Percentiles rank a stretch among this genome's conserved stretches.
These are phyloP conservation scores for Sebastes alutus DNA, from an alignment of 2,797 vertebrate genomes.

Conservation along the genomic window DNA sequence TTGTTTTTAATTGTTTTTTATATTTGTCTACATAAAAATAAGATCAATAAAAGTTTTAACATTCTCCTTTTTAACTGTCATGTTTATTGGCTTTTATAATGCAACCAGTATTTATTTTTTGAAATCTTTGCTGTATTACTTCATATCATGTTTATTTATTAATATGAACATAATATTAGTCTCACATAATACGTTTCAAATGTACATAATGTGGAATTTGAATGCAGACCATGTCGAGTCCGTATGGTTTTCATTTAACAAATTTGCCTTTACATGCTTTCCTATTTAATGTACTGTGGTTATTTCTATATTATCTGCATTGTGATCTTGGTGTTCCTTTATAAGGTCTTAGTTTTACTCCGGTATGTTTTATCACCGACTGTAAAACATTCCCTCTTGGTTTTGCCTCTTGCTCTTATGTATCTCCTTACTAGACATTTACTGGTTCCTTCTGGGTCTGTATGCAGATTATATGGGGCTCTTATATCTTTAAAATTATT, in stretches of 20 bases:
- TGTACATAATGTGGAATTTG: not conserved
- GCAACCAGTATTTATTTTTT: not conserved
- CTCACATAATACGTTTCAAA: not conserved
- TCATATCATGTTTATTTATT: not conserved
- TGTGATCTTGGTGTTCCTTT: slow-evolving; percentile 31
- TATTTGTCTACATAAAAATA: no score
- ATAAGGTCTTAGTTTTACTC: slow-evolving; percentile 13
- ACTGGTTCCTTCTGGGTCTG: slow-evolving; percentile 31
- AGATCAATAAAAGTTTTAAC: not conserved
- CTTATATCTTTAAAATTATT: slow-evolving; percentile 35
- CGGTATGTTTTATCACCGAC: slow-evolving; percentile 31
- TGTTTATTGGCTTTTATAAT: not conserved
- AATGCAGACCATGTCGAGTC: not conserved
- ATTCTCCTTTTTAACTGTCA: not conserved
- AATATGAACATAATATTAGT: not conserved
- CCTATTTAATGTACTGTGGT: slow-evolving; percentile 12
- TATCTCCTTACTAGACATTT: slow-evolving; percentile 41
- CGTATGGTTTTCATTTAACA: slow-evolving; percentile 16
- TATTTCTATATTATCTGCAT: slow-evolving; percentile 36
- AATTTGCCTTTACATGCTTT: slow-evolving; percentile 19
- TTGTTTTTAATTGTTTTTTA: no score
- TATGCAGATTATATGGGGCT: slow-evolving; percentile 38
- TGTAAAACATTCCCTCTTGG: slow-evolving; percentile 32
- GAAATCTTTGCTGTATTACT: not conserved
- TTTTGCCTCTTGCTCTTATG: slow-evolving; percentile 16